Conservation (phyloP, 1,140 invertebrate species). For the Idris sp. region DNA sequence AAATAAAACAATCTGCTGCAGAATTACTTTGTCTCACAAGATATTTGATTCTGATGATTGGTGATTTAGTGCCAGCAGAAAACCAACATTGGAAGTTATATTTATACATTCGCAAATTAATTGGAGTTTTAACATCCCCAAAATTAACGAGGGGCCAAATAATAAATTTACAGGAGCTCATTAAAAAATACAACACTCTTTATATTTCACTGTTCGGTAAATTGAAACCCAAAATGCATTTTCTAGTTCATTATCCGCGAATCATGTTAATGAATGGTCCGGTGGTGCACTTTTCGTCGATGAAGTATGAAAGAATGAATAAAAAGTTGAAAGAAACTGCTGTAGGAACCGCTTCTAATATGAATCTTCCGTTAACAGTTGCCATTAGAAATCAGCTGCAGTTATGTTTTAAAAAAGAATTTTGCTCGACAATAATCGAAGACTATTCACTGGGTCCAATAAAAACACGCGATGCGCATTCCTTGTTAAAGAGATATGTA, state of each 20-base stretch:
- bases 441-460: constrained; percentile 23
- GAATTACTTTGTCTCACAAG: constrained; percentile 3
- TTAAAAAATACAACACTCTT: constrained; percentile 32
- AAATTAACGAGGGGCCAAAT: constrained; percentile 23
- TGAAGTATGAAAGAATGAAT: constrained; percentile 54
- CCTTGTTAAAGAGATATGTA: constrained; percentile 1
- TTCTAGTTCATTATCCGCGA: constrained; percentile 36
- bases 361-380: constrained; percentile 7
- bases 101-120: constrained; percentile 11
- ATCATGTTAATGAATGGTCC: constrained; percentile 40
- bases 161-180: constrained; percentile 8
- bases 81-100: not conserved
- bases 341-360: not conserved
- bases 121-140: constrained; percentile 25
- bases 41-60: not conserved
- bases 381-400: not conserved
- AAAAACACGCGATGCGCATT: constrained; percentile 4
- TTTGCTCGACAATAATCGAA: constrained; percentile 1
- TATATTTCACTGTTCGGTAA: constrained; percentile 36
- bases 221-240: constrained; percentile 54
- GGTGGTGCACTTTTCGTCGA: constrained; percentile 48
- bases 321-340: constrained; percentile 14
- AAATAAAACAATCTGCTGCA: constrained; percentile 3
- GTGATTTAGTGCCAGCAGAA: constrained; percentile 1
- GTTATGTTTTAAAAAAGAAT: constrained; percentile 18